These are phyloP conservation scores for Drosophila watanabei DNA, from an alignment of 1,140 invertebrate genomes.

Conservation along the genomic window DNA sequence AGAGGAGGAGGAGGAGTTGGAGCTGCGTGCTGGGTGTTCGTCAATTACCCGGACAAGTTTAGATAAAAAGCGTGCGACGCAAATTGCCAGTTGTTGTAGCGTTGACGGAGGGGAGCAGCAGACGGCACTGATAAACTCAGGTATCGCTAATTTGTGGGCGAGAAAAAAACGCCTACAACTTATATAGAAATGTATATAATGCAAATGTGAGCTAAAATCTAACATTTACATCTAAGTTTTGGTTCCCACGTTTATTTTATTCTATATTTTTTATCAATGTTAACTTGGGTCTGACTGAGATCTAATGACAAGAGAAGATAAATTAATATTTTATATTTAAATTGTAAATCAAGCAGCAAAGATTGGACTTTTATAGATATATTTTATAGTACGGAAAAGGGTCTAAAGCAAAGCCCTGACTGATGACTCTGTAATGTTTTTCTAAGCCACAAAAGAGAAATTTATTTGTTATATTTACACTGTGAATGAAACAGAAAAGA, in stretches of 20 bases:
- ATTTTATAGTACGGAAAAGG: no score
- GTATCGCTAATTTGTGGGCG: slow-evolving; percentile 7
- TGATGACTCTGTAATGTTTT: no score
- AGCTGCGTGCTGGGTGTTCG: not conserved
- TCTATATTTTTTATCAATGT: no score
- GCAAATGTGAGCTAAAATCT: not conserved
- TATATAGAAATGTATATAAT: not conserved
- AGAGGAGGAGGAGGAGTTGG: not conserved
- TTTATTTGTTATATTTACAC: no score
- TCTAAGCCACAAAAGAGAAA: no score
- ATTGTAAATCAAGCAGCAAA: no score
- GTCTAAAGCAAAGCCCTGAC: no score
- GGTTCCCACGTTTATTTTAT: not conserved
- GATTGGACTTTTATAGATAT: no score
- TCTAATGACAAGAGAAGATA: no score
- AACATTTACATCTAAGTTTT: not conserved
- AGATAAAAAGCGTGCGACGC: slow-evolving; percentile 34
- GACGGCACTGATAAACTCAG: slow-evolving; percentile 16
- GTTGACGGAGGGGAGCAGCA: no score
- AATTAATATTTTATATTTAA: no score
- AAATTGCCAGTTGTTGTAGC: slow-evolving; percentile 15
- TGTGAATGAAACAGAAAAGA: not conserved
- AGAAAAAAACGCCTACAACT: slow-evolving; percentile 1
- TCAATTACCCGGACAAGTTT: slow-evolving; percentile 20
- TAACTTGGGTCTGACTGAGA: no score